phyloP scores from a whole-genome alignment of 2,113 vertebrate genomes.

The Myiagra hebetior region DNA sequence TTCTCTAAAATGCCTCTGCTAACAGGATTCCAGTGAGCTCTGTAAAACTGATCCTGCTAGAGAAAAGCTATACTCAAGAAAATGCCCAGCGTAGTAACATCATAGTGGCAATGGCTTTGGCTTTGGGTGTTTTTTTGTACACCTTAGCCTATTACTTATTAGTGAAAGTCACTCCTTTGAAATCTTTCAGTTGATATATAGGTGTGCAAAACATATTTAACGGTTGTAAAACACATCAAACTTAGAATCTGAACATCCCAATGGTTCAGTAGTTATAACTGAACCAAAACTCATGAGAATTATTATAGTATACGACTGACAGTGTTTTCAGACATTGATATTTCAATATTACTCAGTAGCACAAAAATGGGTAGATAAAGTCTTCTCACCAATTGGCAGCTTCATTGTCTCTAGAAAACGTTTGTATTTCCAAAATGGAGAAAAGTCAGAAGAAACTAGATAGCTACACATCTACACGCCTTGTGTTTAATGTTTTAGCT shows the following conservation, averaged over 20 bases:
- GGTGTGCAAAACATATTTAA: background rate
- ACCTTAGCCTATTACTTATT: background rate
- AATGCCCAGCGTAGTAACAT: background rate
- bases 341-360: background rate
- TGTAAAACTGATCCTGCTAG: background rate
- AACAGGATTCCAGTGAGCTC: background rate
- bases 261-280: background rate
- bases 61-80: background rate
- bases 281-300: background rate
- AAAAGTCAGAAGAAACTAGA: background rate
- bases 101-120: background rate
- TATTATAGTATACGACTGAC: background rate
- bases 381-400: background rate
- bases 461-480: background rate
- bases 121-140: background rate
- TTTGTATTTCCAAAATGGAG: background rate
- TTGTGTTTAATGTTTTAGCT: background rate
- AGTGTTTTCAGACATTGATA: background rate
- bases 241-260: background rate
- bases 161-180: background rate
- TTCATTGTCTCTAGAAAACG: background rate
- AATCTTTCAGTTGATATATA: background rate
- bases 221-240: background rate
- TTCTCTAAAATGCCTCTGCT: background rate
- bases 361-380: background rate